Evolutionary conservation across 2,888 invertebrate genomes (phyloP).

Genomic region (Tridacna crocea): DNA sequence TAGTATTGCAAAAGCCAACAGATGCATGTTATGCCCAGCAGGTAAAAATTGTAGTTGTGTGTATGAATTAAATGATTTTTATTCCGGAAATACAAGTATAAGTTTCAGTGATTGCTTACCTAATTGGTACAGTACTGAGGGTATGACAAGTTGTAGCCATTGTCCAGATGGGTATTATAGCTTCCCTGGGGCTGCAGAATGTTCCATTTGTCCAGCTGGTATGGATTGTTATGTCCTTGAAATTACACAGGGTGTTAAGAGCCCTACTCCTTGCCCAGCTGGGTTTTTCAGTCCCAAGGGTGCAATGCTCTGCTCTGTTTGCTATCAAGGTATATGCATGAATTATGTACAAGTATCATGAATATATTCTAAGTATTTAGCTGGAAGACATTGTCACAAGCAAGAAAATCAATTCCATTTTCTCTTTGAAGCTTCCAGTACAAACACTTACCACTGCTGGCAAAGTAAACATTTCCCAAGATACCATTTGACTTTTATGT

Average conservation of each 20-base stretch:
- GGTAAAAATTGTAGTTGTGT: conserved; percentile 50
- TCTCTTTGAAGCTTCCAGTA: too few species aligned
- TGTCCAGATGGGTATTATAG: conserved; percentile 67
- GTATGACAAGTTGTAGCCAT: conserved; percentile 41
- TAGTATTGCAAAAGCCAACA: conserved; percentile 11
- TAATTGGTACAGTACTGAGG: conserved; percentile 60
- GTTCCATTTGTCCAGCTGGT: conserved; percentile 61
- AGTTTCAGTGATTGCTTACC: conserved; percentile 50
- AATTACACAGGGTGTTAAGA: conserved; percentile 2
- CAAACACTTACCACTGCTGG: too few species aligned
- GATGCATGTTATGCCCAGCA: conserved; percentile 25
- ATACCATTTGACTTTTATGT: too few species aligned
- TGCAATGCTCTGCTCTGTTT: conserved; percentile 12
- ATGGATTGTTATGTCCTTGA: conserved; percentile 45
- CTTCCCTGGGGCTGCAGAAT: conserved; percentile 15
- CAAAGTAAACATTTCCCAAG: too few species aligned
- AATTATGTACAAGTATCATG: neutral
- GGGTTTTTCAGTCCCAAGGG: conserved; percentile 54
- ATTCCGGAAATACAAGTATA: neutral
- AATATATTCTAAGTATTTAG: too few species aligned
- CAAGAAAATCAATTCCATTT: too few species aligned
- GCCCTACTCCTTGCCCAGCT: conserved; percentile 46
- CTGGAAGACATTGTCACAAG: too few species aligned
- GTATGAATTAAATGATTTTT: neutral
- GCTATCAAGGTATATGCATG: conserved; percentile 10